These are phyloP conservation scores for Physella acuta DNA, from an alignment of 1,140 invertebrate genomes.

Conservation along the genomic window DNA sequence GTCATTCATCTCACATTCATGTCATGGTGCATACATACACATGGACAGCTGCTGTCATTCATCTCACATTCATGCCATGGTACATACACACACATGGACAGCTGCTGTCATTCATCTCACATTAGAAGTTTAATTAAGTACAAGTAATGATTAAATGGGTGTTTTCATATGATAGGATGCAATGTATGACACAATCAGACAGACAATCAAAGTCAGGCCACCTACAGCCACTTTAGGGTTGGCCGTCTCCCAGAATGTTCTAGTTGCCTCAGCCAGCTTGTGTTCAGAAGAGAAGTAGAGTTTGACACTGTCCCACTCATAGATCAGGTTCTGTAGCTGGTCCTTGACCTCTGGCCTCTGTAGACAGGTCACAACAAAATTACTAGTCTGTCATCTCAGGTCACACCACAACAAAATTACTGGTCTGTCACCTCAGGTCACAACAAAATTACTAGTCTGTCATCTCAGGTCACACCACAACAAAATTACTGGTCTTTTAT, in stretches of 20 bases:
- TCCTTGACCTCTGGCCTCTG: slow-evolving; percentile 60
- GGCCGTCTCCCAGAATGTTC: slow-evolving; percentile 72
- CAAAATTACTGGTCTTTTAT: neutral
- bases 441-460: too few relatives aligned
- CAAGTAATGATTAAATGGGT: too few relatives aligned
- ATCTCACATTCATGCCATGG: too few relatives aligned
- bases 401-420: neutral
- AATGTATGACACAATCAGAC: too few relatives aligned
- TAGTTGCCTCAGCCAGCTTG: slow-evolving; percentile 72
- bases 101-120: too few relatives aligned
- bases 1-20: neutral
- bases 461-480: neutral
- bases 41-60: too few relatives aligned
- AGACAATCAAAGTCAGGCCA: too few relatives aligned
- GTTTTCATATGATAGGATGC: too few relatives aligned
- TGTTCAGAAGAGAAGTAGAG: slow-evolving; percentile 66
- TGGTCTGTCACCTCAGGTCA: too few relatives aligned
- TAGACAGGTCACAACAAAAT: neutral
- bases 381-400: neutral
- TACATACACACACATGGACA: too few relatives aligned
- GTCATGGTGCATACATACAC: neutral
- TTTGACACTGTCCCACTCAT: slow-evolving; percentile 65
- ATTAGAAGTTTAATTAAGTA: too few relatives aligned
- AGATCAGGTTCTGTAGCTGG: slow-evolving; percentile 65
- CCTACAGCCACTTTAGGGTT: slow-evolving; percentile 41